phyloP scores from a whole-genome alignment of 2,797 vertebrate genomes.

The Scolopax rusticola region DNA sequence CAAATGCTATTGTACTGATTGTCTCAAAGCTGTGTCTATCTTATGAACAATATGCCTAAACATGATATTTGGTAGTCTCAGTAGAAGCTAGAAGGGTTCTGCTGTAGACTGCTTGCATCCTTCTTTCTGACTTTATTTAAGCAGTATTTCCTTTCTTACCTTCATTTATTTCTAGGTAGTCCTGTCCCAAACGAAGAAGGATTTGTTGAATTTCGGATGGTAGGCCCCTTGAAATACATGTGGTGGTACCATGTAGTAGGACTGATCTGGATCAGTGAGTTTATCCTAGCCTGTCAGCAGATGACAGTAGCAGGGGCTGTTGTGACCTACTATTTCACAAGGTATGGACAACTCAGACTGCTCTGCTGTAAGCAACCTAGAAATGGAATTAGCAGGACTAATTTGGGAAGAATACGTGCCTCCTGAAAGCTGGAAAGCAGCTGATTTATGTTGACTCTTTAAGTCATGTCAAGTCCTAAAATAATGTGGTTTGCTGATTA shows the following conservation, averaged over 20 bases:
- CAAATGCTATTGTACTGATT: not conserved
- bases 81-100: not conserved
- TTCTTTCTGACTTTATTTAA: not conserved
- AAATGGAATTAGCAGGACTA: not conserved
- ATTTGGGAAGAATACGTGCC: not conserved
- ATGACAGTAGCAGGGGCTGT: conserved; percentile 98
- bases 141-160: not conserved
- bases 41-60: not conserved
- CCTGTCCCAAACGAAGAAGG: conserved; percentile 88
- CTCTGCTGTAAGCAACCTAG: not conserved
- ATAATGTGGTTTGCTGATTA: not conserved
- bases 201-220: conserved; percentile 90
- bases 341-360: conserved; percentile 75
- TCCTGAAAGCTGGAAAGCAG: not conserved
- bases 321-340: conserved; percentile 97
- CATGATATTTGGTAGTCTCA: not conserved
- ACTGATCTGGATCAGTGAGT: conserved; percentile 97
- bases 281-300: conserved; percentile 97
- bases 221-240: conserved; percentile 92
- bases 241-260: conserved; percentile 96
- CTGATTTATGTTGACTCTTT: not conserved
- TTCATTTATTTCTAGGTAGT: conserved; percentile 81
- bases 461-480: not conserved
- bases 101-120: not conserved
- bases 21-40: not conserved